These are phyloP conservation scores for Atractosteus spatula DNA, from an alignment of 2,113 vertebrate species.

Conservation along the genomic window DNA sequence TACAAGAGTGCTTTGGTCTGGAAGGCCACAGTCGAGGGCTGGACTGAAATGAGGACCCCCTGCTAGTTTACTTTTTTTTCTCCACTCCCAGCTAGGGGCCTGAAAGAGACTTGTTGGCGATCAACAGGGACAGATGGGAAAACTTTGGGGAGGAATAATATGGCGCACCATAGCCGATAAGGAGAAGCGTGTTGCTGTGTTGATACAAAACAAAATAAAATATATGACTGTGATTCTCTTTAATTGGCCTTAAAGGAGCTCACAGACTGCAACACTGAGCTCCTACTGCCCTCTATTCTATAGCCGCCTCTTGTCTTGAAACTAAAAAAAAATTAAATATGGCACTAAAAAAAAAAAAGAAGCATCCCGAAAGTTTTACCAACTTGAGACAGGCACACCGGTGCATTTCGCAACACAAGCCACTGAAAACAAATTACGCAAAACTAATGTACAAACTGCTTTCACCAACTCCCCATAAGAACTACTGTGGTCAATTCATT, in stretches of 20 bases:
- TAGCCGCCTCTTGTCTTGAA: background rate
- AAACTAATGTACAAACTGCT: too few species aligned
- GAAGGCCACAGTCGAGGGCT: constrained; percentile 75
- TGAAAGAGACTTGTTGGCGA: constrained; percentile 57
- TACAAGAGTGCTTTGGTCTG: constrained; percentile 95
- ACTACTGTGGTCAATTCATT: too few species aligned
- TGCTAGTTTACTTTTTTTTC: constrained; percentile 69
- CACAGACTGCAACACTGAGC: constrained; percentile 15
- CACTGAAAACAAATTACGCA: too few species aligned
- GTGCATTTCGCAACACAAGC: too few species aligned
- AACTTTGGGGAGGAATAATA: constrained; percentile 86
- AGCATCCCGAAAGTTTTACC: too few species aligned
- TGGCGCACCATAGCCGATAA: constrained; percentile 66
- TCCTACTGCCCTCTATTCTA: constrained; percentile 1
- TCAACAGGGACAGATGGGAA: constrained; percentile 88
- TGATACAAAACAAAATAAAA: constrained; percentile 75
- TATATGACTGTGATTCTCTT: constrained; percentile 59
- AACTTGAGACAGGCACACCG: too few species aligned
- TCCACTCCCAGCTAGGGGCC: constrained; percentile 53
- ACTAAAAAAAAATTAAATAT: too few species aligned
- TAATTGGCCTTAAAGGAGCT: constrained; percentile 35
- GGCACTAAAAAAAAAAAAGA: too few species aligned
- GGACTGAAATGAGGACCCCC: constrained; percentile 82
- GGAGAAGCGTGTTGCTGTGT: constrained; percentile 63
- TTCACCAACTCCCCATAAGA: too few species aligned